Evolutionary conservation across 1,140 invertebrate species (phyloP).

Genomic region (Cherax quadricarinatus): DNA sequence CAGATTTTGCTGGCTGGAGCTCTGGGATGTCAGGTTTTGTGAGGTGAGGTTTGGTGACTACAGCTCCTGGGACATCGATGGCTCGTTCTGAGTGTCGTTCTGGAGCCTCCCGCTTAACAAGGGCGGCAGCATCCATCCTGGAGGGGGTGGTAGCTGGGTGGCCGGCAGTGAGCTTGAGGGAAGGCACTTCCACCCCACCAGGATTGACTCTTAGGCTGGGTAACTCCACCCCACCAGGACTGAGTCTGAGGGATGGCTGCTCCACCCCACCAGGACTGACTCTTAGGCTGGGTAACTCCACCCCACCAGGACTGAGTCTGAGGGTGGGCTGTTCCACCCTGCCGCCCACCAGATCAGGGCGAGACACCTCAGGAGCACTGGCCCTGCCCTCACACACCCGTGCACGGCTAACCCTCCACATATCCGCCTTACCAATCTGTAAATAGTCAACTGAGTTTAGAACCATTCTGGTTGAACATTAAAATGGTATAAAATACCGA

Average conservation of each 20-base stretch:
- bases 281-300: conserved; percentile 41
- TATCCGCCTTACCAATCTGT: conserved; percentile 64
- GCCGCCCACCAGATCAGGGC: conserved; percentile 54
- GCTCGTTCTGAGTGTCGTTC: conserved; percentile 65
- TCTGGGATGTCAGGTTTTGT: neutral
- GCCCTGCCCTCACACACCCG: neutral
- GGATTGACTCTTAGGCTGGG: conserved; percentile 14
- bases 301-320: conserved; percentile 10
- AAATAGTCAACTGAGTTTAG: neutral
- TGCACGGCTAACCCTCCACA: conserved; percentile 40
- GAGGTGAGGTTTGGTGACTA: neutral
- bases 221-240: conserved; percentile 6
- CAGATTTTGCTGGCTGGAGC: conserved; percentile 19
- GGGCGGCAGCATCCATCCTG: conserved; percentile 1
- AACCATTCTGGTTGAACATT: neutral
- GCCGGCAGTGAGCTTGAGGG: neutral
- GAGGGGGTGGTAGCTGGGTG: neutral
- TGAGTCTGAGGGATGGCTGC: conserved; percentile 11
- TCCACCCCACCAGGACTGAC: conserved; percentile 27
- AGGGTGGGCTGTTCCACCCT: neutral
- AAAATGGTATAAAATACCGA: too few species aligned
- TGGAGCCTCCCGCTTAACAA: conserved; percentile 54
- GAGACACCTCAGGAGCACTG: conserved; percentile 18
- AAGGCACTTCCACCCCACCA: neutral
- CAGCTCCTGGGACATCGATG: conserved; percentile 61